A percentile compares a stretch with the other conserved stretches of the same genome.
Evolutionary conservation across 2,888 invertebrate species (phyloP).

Genomic region (Erpobdella octoculata): DNA sequence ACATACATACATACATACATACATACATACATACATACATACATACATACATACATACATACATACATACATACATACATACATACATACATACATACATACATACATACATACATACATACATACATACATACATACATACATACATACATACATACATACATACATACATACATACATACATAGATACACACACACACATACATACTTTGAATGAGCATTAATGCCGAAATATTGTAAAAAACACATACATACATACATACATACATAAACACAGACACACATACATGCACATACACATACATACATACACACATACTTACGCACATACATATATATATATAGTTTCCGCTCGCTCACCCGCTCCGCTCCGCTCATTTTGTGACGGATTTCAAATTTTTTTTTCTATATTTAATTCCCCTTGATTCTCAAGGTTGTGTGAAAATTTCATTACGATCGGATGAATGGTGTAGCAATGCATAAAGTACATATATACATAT

Average conservation of each 20-base stretch:
- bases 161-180: neutral
- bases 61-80: conserved; percentile 23
- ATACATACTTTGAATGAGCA: neutral
- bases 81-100: conserved; percentile 23
- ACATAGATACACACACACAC: neutral
- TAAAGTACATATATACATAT: no score
- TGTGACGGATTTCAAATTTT: no score
- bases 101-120: conserved; percentile 21
- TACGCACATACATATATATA: no score
- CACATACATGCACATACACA: conserved; percentile 16
- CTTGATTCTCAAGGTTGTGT: no score
- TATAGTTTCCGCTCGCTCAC: no score
- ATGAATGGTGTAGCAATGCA: no score
- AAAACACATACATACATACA: no score
- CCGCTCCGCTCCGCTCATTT: no score
- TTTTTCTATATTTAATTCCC: no score
- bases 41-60: conserved; percentile 22
- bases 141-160: conserved; percentile 10
- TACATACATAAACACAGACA: no score
- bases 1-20: conserved; percentile 21
- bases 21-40: conserved; percentile 22
- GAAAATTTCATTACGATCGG: no score
- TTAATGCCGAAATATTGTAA: no score
- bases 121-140: conserved; percentile 20
- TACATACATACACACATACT: conserved; percentile 18